Conservation (phyloP, 53 echinoderm and acorn worm species). For the Antedon mediterranea region DNA sequence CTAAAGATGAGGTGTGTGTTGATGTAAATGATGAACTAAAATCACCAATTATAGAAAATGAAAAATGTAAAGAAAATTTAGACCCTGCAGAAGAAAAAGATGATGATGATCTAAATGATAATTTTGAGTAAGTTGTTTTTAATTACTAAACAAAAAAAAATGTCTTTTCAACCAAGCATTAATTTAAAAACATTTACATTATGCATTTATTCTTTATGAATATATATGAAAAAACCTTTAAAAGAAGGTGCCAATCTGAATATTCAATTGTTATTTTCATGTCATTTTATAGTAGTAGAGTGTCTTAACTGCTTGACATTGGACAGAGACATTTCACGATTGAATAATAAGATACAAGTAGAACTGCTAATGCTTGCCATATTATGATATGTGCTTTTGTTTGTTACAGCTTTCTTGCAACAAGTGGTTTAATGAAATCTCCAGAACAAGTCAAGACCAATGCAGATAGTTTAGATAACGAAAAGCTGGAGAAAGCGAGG, state of each 20-base stretch:
- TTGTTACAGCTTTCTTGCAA: conserved; percentile 39
- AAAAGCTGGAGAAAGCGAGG: neutral
- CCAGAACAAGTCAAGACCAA: neutral
- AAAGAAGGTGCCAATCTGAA: no score
- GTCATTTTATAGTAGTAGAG: no score
- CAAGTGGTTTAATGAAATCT: conserved; percentile 40
- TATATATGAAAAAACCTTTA: no score
- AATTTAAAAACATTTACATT: no score
- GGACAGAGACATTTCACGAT: no score
- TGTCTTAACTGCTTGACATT: no score
- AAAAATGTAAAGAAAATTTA: conserved; percentile 9
- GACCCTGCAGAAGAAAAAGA: conserved; percentile 4
- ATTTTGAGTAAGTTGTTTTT: conserved; percentile 32
- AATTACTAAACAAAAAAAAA: no score
- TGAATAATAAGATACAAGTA: no score
- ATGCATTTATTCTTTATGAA: no score
- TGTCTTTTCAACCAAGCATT: no score
- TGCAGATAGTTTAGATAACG: neutral
- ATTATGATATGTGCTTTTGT: neutral
- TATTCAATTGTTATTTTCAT: no score
- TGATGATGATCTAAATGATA: conserved; percentile 35
- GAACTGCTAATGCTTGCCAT: no score
- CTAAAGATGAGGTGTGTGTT: neutral
- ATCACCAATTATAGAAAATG: conserved; percentile 1
- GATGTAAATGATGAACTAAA: neutral